A percentile compares a stretch with the other conserved stretches of the same genome.
Evolutionary conservation across 2,113 vertebrate species (phyloP).

Genomic region (Oncorhynchus nerka): DNA sequence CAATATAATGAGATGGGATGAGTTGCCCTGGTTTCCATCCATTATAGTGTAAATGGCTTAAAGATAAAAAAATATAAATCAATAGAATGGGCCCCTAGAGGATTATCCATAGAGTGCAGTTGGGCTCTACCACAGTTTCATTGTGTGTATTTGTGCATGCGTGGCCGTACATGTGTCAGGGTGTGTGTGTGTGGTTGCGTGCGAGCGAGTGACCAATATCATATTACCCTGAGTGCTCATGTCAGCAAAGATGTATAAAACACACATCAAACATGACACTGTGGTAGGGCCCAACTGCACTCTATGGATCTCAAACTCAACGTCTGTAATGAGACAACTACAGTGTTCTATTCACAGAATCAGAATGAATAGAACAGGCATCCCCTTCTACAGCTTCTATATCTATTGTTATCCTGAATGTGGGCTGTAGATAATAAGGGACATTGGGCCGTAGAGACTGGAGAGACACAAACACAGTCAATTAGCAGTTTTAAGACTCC

Average conservation of each 20-base stretch:
- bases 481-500: conserved; percentile 3
- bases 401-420: conserved; percentile 42
- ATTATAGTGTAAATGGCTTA: background rate
- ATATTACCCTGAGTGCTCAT: conserved; percentile 27
- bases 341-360: conserved; percentile 2
- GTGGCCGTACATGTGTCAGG: background rate
- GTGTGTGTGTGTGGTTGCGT: no score
- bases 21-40: background rate
- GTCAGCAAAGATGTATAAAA: background rate
- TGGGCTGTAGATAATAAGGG: background rate
- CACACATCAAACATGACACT: conserved; percentile 4
- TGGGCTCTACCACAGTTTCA: background rate
- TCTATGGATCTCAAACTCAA: background rate
- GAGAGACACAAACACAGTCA: background rate
- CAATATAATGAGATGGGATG: background rate
- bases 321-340: background rate
- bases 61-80: conserved; percentile 38
- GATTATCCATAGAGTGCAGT: background rate
- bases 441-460: background rate
- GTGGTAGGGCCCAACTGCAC: background rate
- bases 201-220: conserved; percentile 22
- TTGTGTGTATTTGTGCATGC: conserved; percentile 1
- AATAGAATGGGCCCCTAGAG: conserved; percentile 30
- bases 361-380: no score
- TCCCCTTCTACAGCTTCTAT: background rate